These are phyloP conservation scores for Streptopelia turtur DNA, from an alignment of 2,797 vertebrate species.

Conservation along the genomic window DNA sequence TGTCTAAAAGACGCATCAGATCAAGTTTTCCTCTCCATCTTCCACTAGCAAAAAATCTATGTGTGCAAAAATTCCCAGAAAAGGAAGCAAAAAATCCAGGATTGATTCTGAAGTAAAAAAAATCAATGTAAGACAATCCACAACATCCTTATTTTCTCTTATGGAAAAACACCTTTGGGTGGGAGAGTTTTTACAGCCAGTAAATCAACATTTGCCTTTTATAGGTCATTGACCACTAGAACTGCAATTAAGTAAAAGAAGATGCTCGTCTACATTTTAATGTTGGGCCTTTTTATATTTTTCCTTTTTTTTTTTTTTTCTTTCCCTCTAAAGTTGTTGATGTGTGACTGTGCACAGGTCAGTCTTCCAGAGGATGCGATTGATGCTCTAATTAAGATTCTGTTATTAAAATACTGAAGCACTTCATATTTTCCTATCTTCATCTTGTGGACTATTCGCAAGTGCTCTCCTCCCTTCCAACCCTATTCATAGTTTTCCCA, in stretches of 20 bases:
- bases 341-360: neutral
- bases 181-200: neutral
- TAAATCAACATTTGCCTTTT: neutral
- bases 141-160: neutral
- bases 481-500: neutral
- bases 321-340: neutral
- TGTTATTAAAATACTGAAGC: neutral
- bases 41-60: neutral
- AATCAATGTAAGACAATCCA: neutral
- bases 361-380: neutral
- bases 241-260: neutral
- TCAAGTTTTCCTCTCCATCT: neutral
- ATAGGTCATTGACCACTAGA: neutral
- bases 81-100: neutral
- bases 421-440: neutral
- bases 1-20: neutral
- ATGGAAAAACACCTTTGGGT: neutral
- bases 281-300: neutral
- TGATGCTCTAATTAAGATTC: neutral
- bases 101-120: neutral
- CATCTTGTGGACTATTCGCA: neutral
- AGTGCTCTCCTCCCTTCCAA: neutral
- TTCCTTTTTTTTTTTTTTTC: too few relatives aligned
- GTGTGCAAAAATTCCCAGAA: neutral
- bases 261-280: neutral